These are phyloP conservation scores for Leptoclinus maculatus DNA, from an alignment of 2,797 vertebrate species.

Conservation along the genomic window DNA sequence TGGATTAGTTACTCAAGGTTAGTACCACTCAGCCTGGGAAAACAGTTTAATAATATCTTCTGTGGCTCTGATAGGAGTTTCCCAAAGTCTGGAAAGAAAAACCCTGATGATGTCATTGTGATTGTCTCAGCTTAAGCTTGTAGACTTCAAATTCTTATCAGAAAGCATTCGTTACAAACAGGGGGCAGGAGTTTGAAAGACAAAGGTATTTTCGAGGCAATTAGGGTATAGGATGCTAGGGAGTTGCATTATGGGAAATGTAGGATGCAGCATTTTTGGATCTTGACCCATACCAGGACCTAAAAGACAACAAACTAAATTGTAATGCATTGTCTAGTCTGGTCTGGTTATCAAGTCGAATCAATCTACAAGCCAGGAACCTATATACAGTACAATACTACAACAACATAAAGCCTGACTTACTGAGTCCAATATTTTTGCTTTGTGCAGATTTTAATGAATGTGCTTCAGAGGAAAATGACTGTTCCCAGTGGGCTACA, in stretches of 20 bases:
- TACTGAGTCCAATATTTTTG: not conserved
- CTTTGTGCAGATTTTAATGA: conserved; percentile 85
- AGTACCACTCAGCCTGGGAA: not conserved
- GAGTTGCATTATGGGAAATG: not conserved
- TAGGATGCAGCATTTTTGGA: not conserved
- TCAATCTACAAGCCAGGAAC: not conserved
- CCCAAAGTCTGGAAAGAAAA: too few species aligned
- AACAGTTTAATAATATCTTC: not conserved
- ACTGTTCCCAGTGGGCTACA: conserved; percentile 82
- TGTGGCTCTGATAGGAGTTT: not conserved
- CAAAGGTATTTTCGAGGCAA: not conserved
- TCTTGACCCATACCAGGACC: not conserved
- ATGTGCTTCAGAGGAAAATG: conserved; percentile 77
- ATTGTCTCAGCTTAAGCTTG: not conserved
- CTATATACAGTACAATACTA: not conserved
- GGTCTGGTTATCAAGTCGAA: not conserved
- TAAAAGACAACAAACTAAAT: not conserved
- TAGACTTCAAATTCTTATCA: not conserved
- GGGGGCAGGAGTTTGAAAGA: not conserved
- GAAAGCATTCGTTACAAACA: not conserved
- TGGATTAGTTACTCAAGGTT: not conserved
- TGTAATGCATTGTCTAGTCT: not conserved
- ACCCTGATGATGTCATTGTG: not conserved
- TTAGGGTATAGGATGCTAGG: not conserved
- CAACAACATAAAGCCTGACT: not conserved